Base-by-base conservation (phyloP, 2,888 invertebrate species). In the Pheosia gnoma region DNA sequence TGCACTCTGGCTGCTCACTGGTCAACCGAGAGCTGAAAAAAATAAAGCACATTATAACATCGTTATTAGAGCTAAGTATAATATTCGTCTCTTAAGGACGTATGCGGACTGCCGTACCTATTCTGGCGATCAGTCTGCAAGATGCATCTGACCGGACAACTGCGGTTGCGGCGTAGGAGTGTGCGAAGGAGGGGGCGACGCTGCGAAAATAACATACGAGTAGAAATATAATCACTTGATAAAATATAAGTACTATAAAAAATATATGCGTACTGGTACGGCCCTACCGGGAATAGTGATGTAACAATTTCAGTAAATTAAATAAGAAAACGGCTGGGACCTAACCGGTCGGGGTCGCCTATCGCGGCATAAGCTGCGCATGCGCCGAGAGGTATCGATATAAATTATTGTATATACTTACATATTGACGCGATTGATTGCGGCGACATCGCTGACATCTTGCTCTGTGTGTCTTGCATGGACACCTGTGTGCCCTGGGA, bases 401-500 rank as follows among this genome's bases (percentile, higher is more conserved):
- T 54, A 10, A 38, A 10, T 41, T 0, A 58, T 59, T 37, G 60
- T 72, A 25, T 25, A 25, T 25, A 88, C 92, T 91, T 78, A 93
- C 93, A 92, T 79, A 93, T 93, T 70, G 93, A 93, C 37, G 91
- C 93, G 74, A 94, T 94, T 67, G 94, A 94, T 74, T 94, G 94
- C 39, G 94, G 94, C 67, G 94, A 94, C 91, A 94, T 89, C 60
- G 93, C 92, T 59, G 92, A 88, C 92, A 93, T 87, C 77, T 94
- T 94, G 79, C 83, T 88, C 59, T 84, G 82, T 52, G 91, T 87
- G 77, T 94, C 94, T 75, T 93, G 93, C 89, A 94, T 89, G 8
- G 94, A 93, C 69, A 94, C 93, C 80, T 94, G 94, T 39, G 94
- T 94, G 72, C 94, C 94, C 75, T 94, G 94, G 3, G 94, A 94